Evolutionary conservation across 2,888 invertebrate genomes (phyloP).

Genomic region (Tholera decimalis): DNA sequence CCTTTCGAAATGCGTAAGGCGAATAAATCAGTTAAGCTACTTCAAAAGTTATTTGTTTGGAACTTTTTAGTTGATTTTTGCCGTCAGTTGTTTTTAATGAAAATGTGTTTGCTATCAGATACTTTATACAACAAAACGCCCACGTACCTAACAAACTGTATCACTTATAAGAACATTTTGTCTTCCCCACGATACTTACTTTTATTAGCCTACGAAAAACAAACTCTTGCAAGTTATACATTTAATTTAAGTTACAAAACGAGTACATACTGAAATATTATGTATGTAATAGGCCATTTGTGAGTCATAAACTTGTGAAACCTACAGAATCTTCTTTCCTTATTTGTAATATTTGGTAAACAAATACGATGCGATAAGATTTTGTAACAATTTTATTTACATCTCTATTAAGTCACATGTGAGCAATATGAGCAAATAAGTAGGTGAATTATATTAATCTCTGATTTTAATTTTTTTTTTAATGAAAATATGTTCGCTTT

Average conservation of each 20-base stretch:
- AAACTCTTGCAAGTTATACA: constrained; percentile 2
- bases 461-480: no score
- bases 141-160: no score
- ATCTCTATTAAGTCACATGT: constrained; percentile 12
- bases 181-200: not conserved
- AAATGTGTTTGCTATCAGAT: no score
- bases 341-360: constrained; percentile 16
- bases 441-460: not conserved
- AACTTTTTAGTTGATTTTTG: no score
- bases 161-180: no score
- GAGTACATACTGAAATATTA: not conserved
- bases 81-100: no score
- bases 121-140: no score
- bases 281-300: not conserved
- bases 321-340: not conserved
- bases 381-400: constrained; percentile 14
- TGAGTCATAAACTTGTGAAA: constrained; percentile 4
- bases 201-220: not conserved
- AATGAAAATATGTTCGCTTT: no score
- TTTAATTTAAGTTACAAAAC: constrained; percentile 7
- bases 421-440: no score
- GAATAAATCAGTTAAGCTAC: no score
- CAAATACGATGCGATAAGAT: not conserved
- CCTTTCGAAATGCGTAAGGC: no score
- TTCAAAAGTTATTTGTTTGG: no score